Percentiles rank a stretch among this genome's conserved stretches.
Conservation (phyloP, 2,888 invertebrate species). For the Amblyjoppa proteus region DNA sequence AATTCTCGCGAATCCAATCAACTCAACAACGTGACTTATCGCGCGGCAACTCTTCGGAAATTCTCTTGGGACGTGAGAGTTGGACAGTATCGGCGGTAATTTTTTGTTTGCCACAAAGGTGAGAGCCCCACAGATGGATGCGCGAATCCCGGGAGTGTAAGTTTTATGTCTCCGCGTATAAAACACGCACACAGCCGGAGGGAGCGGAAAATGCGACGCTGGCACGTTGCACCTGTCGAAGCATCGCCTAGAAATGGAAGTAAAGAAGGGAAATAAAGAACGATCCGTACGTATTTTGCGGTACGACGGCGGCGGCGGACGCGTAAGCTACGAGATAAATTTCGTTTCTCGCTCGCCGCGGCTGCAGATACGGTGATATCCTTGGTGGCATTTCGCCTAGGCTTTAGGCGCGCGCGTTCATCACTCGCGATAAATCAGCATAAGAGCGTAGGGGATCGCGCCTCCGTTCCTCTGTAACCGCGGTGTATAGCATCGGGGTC, state of each 20-base stretch:
- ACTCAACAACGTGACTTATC: constrained; percentile 26
- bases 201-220: constrained; percentile 3
- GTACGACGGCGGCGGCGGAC: constrained; percentile 6
- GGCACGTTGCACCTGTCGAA: constrained; percentile 31
- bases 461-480: constrained; percentile 44
- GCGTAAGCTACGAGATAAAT: constrained; percentile 46
- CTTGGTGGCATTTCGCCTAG: constrained; percentile 57
- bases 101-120: not conserved
- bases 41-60: constrained; percentile 8
- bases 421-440: constrained; percentile 77
- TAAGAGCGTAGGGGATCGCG: constrained; percentile 68
- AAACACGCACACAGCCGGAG: not conserved
- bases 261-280: constrained; percentile 28
- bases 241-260: constrained; percentile 22
- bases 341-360: constrained; percentile 29
- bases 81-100: not conserved
- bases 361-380: constrained; percentile 19
- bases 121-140: not conserved
- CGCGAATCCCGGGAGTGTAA: not conserved
- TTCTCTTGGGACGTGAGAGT: constrained; percentile 8
- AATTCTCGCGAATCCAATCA: constrained; percentile 41
- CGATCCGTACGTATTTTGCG: constrained; percentile 46
- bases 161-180: not conserved
- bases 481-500: constrained; percentile 42
- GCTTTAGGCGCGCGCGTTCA: constrained; percentile 68